phyloP scores from a whole-genome alignment of 2,113 vertebrate species.

The Calidris pugnax region DNA sequence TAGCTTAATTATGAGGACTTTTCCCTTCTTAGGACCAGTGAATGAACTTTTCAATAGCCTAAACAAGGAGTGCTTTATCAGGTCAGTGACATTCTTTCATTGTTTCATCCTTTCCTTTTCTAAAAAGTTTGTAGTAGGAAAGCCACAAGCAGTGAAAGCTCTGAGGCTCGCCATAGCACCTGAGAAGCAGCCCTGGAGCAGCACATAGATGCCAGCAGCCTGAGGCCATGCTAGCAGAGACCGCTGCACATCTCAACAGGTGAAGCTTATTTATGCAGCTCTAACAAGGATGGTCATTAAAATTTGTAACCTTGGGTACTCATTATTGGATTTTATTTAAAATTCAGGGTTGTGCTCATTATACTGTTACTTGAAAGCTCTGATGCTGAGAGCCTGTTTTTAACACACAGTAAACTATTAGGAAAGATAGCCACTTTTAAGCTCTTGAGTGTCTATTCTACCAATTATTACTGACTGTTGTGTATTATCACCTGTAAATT shows the following conservation, averaged over 20 bases:
- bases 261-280: background rate
- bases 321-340: background rate
- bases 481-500: background rate
- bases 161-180: background rate
- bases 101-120: background rate
- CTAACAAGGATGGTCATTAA: background rate
- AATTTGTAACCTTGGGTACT: background rate
- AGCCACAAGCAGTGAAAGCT: too few relatives aligned
- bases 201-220: background rate
- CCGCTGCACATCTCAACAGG: background rate
- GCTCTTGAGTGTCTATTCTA: background rate
- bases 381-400: background rate
- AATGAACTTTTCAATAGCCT: background rate
- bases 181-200: background rate
- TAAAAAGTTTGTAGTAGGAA: background rate
- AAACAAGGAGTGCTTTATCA: background rate
- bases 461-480: background rate
- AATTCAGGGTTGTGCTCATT: background rate
- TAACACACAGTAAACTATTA: background rate
- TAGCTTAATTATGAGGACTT: background rate
- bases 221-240: background rate
- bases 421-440: background rate
- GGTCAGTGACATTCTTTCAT: too few relatives aligned
- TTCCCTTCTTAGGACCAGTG: background rate
- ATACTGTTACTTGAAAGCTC: background rate